Percentiles rank a stretch among this genome's conserved stretches.
Conservation (phyloP, 35 echinoderm and acorn worm species). For the Stichopus chloronotus region DNA sequence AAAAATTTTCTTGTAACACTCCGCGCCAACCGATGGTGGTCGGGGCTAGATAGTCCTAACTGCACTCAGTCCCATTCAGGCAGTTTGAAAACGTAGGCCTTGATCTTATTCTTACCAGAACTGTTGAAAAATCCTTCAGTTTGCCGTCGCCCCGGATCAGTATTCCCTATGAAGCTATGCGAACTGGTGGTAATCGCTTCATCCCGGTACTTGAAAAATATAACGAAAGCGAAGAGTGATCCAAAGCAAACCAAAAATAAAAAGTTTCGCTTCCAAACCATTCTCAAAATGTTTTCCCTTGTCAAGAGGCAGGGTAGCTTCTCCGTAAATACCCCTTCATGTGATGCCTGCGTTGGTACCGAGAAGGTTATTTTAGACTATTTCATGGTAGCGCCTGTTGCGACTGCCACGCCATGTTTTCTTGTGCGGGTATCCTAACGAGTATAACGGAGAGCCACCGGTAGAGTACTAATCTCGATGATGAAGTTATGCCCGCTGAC, state of each 20-base stretch:
- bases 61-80: no score
- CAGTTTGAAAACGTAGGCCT: no score
- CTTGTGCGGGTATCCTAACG: no score
- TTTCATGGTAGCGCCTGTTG: not conserved
- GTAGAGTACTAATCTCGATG: no score
- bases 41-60: no score
- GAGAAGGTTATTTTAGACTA: not conserved
- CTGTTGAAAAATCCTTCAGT: no score
- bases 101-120: no score
- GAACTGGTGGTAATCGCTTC: not conserved
- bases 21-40: no score
- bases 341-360: not conserved
- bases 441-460: no score
- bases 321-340: not conserved
- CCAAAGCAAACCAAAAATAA: slow-evolving; percentile 20
- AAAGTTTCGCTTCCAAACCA: slow-evolving; percentile 41
- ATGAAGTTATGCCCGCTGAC: no score
- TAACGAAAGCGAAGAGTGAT: not conserved
- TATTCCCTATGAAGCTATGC: not conserved
- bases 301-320: not conserved
- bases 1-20: no score
- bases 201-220: slow-evolving; percentile 4
- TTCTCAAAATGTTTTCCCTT: not conserved
- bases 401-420: not conserved
- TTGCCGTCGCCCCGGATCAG: no score